Base-by-base conservation (phyloP, 2,888 invertebrate species). In the Ornithoptera priamus region DNA sequence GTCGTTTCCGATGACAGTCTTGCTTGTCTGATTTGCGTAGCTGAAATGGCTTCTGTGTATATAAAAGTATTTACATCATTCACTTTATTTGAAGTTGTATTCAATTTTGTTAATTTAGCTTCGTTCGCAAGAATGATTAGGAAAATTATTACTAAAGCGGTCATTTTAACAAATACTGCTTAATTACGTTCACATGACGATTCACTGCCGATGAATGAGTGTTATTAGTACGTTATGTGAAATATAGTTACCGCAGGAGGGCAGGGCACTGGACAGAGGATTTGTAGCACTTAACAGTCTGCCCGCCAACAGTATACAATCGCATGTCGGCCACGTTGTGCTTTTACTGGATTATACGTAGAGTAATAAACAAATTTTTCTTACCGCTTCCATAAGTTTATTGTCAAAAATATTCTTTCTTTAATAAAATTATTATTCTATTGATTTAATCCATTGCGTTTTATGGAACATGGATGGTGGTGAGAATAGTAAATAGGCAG, bases 271-370 rank as follows among this genome's bases (percentile, higher is more conserved):
- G 84, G 77, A 80, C 81, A 81, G 84, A 81, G 92, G 91, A 92
- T 92, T 92, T 91, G 88, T 89, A 86, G 92, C 92, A 92, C 92
- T 92, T 92, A 86, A 84, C 78, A 83, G 92, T 91, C 92, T 92
- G 91, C 92, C 86, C 85, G 81, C 76, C 85, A 80, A 82, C 83
- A 85, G 86, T 82, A 82, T 81, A 87, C 86, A 88, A 86, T 86
- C 84, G 87, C 87, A 86, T 82, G 82, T 78, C 77, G 81, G 78
- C 85, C 79, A 80, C 80, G 75, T 71, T 76, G 75, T 79, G 76
- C 81, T 81, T 85, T 86, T 87, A 90, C 87, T 82, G 87, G 89
- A 90, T 90, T 90, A 90, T 50, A 24, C 53, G 50, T 15, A 71
- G 67, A 68, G 61, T 71, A 71, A 50, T 71, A 8, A 10, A 53